A percentile compares a stretch with the other conserved stretches of the same genome.
phyloP scores from a whole-genome alignment of 2,888 invertebrate genomes.

The Congeria kusceri region DNA sequence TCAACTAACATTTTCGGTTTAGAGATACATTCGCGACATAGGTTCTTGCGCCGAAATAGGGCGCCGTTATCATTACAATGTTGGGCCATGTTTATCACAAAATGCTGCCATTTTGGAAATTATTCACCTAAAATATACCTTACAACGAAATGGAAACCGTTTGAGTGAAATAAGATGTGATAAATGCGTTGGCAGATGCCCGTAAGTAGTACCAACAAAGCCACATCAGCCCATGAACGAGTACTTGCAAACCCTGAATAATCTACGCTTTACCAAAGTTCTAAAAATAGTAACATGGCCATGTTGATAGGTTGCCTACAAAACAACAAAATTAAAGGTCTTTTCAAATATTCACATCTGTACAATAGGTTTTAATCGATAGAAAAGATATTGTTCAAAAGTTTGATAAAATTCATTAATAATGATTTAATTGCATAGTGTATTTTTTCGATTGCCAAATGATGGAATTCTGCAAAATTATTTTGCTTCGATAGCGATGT shows the following conservation, averaged over 20 bases:
- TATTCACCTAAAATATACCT: conserved; percentile 3
- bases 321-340: conserved; percentile 43
- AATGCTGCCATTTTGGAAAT: conserved; percentile 62
- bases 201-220: conserved; percentile 74
- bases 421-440: background rate
- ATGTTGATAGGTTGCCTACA: conserved; percentile 61
- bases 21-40: too few relatives aligned
- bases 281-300: conserved; percentile 70
- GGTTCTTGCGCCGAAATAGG: conserved; percentile 35
- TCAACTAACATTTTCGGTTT: too few relatives aligned
- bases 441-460: conserved; percentile 36
- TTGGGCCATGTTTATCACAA: conserved; percentile 20
- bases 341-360: too few relatives aligned
- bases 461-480: conserved; percentile 35
- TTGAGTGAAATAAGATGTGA: too few relatives aligned
- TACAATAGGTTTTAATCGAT: conserved; percentile 10
- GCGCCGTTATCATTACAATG: conserved; percentile 29
- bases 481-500: conserved; percentile 24
- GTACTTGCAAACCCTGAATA: conserved; percentile 74
- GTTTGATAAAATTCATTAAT: conserved; percentile 35
- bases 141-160: background rate
- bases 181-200: background rate
- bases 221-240: conserved; percentile 71
- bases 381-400: conserved; percentile 28
- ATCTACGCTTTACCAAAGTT: conserved; percentile 50